phyloP scores from a whole-genome alignment of 1,140 invertebrate species.

The Aphelenchoides fujianensis region DNA sequence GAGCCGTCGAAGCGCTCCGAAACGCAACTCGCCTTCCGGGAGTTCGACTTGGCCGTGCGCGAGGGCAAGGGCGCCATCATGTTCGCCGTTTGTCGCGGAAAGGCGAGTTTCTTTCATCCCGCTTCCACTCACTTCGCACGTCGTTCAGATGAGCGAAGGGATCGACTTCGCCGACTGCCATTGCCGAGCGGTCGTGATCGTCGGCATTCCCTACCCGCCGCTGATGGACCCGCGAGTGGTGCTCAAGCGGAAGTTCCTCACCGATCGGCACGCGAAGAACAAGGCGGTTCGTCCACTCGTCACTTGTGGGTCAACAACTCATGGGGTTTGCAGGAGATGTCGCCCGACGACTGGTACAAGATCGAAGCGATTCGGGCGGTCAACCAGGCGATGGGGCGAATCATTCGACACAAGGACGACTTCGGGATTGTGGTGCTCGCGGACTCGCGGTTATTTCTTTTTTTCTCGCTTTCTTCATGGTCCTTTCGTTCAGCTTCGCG shows the following conservation, averaged over 20 bases:
- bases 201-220: conserved; percentile 90
- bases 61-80: conserved; percentile 78
- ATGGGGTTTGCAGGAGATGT: conserved; percentile 40
- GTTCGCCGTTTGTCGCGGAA: conserved; percentile 91
- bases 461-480: conserved; percentile 1
- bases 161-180: conserved; percentile 93
- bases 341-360: conserved; percentile 77
- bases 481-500: conserved; percentile 19
- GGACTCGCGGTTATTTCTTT: conserved; percentile 69
- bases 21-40: conserved; percentile 30
- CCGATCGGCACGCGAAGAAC: conserved; percentile 49
- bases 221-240: conserved; percentile 83
- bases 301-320: conserved; percentile 19
- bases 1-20: conserved; percentile 52
- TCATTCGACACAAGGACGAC: conserved; percentile 84
- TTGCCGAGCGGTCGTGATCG: conserved; percentile 90
- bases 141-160: conserved; percentile 72
- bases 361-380: conserved; percentile 89
- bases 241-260: conserved; percentile 84
- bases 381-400: conserved; percentile 94
- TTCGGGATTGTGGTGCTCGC: conserved; percentile 89
- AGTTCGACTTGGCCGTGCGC: conserved; percentile 44
- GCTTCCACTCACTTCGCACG: too few relatives aligned
- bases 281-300: conserved; percentile 16
- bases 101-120: conserved; percentile 69